A percentile compares a stretch with the other conserved stretches of the same genome.
Evolutionary conservation across 64 coral and sea anemone species (phyloP).

Genomic region (Astreopora myriophthalma): DNA sequence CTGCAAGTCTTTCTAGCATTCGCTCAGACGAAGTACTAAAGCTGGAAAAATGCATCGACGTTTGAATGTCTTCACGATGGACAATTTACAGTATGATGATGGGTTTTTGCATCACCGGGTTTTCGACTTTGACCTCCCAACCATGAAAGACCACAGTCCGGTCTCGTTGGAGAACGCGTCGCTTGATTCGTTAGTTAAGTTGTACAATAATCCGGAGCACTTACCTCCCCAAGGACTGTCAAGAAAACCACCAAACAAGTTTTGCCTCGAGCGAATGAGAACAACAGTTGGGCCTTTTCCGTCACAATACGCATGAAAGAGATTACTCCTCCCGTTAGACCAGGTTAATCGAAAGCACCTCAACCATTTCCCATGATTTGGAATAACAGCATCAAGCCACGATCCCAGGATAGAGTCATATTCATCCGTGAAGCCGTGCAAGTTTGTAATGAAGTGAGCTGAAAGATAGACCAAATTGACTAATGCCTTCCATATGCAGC

Average conservation of each 20-base stretch:
- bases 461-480: background rate
- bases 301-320: background rate
- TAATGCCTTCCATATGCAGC: too few relatives aligned
- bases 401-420: conserved; percentile 8
- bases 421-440: background rate
- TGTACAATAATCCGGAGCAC: too few relatives aligned
- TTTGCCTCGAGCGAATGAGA: conserved; percentile 9
- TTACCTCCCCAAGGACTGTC: conserved; percentile 21
- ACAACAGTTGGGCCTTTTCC: conserved; percentile 32
- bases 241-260: conserved; percentile 59
- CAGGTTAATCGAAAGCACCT: background rate
- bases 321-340: background rate
- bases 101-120: too few relatives aligned
- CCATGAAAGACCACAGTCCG: too few relatives aligned
- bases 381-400: conserved; percentile 17
- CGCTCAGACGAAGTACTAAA: too few relatives aligned
- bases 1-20: too few relatives aligned
- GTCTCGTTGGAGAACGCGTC: too few relatives aligned
- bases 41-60: too few relatives aligned
- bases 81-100: too few relatives aligned
- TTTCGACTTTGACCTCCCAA: too few relatives aligned
- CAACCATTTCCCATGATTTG: conserved; percentile 29
- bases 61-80: too few relatives aligned
- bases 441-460: conserved; percentile 24
- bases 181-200: too few relatives aligned